These are phyloP conservation scores for Pardalotus punctatus DNA, from an alignment of 2,113 vertebrate genomes.

Conservation along the genomic window DNA sequence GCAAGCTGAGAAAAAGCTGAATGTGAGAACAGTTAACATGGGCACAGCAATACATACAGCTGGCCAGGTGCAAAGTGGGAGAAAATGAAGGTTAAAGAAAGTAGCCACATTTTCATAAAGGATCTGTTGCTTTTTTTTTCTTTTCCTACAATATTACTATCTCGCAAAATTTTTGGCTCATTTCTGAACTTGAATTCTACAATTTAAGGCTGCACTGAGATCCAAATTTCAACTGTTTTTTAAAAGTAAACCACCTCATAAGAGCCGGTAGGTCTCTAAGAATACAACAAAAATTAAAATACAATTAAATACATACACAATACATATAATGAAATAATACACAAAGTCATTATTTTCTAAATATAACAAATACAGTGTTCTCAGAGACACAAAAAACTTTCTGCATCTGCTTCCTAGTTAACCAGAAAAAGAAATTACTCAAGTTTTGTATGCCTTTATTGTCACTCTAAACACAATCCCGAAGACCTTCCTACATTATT, in stretches of 20 bases:
- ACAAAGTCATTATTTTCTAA: not conserved
- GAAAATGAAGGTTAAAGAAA: not conserved
- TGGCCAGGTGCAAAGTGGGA: not conserved
- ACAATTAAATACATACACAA: not conserved
- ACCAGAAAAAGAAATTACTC: not conserved
- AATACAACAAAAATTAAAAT: not conserved
- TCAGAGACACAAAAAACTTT: not conserved
- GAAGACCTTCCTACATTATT: not conserved
- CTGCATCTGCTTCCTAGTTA: not conserved
- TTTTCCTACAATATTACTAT: not conserved
- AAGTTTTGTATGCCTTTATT: not conserved
- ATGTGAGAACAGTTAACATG: not conserved
- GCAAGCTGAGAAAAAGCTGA: fast-evolving
- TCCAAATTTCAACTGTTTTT: not conserved
- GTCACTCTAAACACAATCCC: not conserved
- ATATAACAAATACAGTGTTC: not conserved
- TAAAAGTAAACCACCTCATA: not conserved
- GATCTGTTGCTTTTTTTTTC: not conserved
- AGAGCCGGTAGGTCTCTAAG: not conserved
- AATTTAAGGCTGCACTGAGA: not conserved
- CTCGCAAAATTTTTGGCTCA: not conserved
- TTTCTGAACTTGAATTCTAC: not conserved
- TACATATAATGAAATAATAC: not conserved
- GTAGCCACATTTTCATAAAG: not conserved
- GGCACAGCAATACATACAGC: not conserved